Evolutionary conservation across 2,113 vertebrate species (phyloP).

Genomic region (Oryzias javanicus): DNA sequence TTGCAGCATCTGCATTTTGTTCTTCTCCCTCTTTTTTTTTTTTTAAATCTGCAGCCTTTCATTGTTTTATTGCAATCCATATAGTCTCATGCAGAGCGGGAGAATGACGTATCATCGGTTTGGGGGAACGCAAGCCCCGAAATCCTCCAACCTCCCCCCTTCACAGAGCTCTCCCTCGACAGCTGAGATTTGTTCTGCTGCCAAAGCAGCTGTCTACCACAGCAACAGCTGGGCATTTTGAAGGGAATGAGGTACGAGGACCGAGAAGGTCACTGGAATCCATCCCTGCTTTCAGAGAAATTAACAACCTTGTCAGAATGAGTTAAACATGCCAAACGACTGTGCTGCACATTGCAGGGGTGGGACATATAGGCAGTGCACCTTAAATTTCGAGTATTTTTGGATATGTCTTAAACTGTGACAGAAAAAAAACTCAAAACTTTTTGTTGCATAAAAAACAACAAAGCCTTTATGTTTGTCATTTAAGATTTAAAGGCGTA

Average conservation of each 20-base stretch:
- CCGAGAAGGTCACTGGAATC: conserved; percentile 50
- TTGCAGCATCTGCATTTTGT: conserved; percentile 34
- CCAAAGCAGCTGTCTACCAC: conserved; percentile 69
- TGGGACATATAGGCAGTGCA: conserved; percentile 15
- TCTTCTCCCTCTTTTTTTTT: too few species aligned
- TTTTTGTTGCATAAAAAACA: conserved; percentile 14
- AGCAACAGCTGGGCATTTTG: conserved; percentile 76
- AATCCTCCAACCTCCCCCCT: conserved; percentile 49
- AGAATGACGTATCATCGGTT: conserved; percentile 37
- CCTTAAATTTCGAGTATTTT: conserved; percentile 17
- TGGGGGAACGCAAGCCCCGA: conserved; percentile 37
- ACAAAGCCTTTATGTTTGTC: background rate
- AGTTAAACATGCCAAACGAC: conserved; percentile 41
- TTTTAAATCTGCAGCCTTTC: conserved; percentile 53
- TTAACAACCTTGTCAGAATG: conserved; percentile 75
- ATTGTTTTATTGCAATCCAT: conserved; percentile 53
- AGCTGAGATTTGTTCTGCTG: conserved; percentile 74
- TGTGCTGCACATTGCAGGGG: conserved; percentile 9
- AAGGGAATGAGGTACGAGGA: conserved; percentile 63
- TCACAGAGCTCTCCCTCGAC: conserved; percentile 44
- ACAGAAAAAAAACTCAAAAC: background rate
- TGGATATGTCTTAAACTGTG: conserved; percentile 4
- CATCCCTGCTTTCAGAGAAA: conserved; percentile 69
- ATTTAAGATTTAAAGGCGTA: too few species aligned
- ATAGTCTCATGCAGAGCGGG: conserved; percentile 13